A percentile compares a stretch with the other conserved stretches of the same genome.
Evolutionary conservation across 2,113 vertebrate genomes (phyloP).

Genomic region (Tichodroma muraria): DNA sequence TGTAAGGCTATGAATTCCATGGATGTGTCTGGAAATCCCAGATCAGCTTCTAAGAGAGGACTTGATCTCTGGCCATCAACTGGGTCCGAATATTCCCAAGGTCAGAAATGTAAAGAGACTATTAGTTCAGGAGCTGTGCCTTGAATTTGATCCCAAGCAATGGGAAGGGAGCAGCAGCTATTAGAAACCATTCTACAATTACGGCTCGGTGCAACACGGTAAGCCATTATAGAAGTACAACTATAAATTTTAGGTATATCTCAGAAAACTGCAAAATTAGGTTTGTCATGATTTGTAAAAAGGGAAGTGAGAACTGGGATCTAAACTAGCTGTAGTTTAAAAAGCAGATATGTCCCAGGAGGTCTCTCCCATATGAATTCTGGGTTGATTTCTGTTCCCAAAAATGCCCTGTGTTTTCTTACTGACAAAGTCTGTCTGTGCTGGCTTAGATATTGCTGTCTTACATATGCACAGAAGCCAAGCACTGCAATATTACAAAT

Average conservation of each 20-base stretch:
- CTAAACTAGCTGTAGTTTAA: background rate
- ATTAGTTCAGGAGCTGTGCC: background rate
- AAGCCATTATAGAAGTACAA: background rate
- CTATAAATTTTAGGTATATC: background rate
- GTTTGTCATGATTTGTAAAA: accelerated
- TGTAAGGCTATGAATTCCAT: background rate
- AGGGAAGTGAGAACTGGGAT: background rate
- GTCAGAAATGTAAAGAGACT: background rate
- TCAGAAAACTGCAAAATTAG: background rate
- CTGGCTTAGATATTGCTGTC: background rate
- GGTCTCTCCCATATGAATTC: background rate
- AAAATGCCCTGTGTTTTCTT: background rate
- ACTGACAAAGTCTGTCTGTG: background rate
- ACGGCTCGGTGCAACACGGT: background rate
- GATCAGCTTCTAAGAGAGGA: background rate
- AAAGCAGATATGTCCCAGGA: background rate
- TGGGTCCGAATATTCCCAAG: background rate
- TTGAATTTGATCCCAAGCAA: background rate
- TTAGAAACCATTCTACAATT: background rate
- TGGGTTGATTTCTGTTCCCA: background rate
- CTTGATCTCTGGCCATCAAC: background rate
- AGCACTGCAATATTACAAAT: background rate
- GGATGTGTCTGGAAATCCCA: background rate
- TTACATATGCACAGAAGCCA: background rate
- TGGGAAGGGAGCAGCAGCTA: background rate